Evolutionary conservation across 2,797 vertebrate species (phyloP).

Genomic region (Paedocypris micromegethes): DNA sequence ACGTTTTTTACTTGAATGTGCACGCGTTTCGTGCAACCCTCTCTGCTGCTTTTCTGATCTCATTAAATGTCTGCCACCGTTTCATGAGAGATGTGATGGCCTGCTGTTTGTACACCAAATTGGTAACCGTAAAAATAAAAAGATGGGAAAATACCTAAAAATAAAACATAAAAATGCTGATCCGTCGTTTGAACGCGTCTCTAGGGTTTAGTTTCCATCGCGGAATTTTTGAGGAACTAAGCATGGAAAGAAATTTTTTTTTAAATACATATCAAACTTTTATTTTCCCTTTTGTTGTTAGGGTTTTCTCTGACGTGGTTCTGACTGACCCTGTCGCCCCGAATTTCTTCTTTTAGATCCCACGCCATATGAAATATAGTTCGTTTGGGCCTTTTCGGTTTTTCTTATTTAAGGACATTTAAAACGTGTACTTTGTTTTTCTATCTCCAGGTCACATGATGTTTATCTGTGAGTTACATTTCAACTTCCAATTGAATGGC

Average conservation of each 20-base stretch:
- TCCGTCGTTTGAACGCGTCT: too few relatives aligned
- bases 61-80: constrained; percentile 60
- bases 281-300: background rate
- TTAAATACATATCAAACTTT: too few relatives aligned
- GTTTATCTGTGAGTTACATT: constrained; percentile 57
- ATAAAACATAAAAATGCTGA: too few relatives aligned
- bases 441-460: constrained; percentile 59
- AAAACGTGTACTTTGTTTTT: too few relatives aligned
- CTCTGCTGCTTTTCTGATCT: constrained; percentile 78
- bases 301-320: constrained; percentile 8
- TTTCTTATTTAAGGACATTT: constrained; percentile 48
- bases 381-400: constrained; percentile 46
- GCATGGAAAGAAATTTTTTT: background rate
- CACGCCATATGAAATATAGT: too few relatives aligned
- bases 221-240: constrained; percentile 10
- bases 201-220: too few relatives aligned
- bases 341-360: background rate
- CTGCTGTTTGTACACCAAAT: constrained; percentile 65
- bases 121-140: constrained; percentile 53
- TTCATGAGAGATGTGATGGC: constrained; percentile 62
- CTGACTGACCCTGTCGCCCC: constrained; percentile 22
- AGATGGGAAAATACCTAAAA: constrained; percentile 40
- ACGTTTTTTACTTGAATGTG: constrained; percentile 76
- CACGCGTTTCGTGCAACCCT: constrained; percentile 72
- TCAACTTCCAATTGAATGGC: constrained; percentile 43